Evolutionary conservation across 2,113 vertebrate species (phyloP), one percentile per base, ranked within the genome.

Genomic region (Podiceps cristatus): DNA sequence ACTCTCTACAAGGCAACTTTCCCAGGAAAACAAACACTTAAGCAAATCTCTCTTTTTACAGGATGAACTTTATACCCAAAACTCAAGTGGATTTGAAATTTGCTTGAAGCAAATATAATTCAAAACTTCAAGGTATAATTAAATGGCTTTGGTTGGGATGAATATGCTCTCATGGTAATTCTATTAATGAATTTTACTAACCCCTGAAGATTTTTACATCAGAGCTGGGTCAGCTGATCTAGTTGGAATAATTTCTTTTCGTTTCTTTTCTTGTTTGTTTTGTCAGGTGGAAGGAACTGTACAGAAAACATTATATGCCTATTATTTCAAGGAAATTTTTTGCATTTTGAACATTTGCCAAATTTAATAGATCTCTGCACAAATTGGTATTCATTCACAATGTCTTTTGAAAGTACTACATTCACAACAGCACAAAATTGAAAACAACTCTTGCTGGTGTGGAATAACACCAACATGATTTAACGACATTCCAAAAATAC

Each of bases 271-370:
- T 55, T 28, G 96, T 33, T 83, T 88, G n/a, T 85, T 88, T 78
- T 83, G 15, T 74, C 79, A 77, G 20, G n/a, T 91, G 52, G 35
- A 91, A 83, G 35, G 63, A 86, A 73, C 13, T 68, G 3, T 16
- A 87, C 28, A 85, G 77, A 80, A 95, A 83, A 72, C 5, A 66
- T 31, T 62, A 35, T 56, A 50, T 29, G 19, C 28, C 23, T 93
- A 28, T 66, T 91, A 69, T 94, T 96, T 96, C 29, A 86, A 72
- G 58, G 45, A 89, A 96, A 96, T 73, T 63, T 10, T 45, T 93
- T 63, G 47, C 19, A 77, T 88, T 88, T 31, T 88, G 55, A 90
- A 73, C 33, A 44, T 3, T 79, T 88, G 68, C 40, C 18, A 82
- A 56, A 55, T 33, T 86, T 89, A 91, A 74, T 37, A 23, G 5